Percentiles rank a stretch among this genome's conserved stretches.
Evolutionary conservation across 2,797 vertebrate genomes (phyloP).

Genomic region (Phoeniculus purpureus): DNA sequence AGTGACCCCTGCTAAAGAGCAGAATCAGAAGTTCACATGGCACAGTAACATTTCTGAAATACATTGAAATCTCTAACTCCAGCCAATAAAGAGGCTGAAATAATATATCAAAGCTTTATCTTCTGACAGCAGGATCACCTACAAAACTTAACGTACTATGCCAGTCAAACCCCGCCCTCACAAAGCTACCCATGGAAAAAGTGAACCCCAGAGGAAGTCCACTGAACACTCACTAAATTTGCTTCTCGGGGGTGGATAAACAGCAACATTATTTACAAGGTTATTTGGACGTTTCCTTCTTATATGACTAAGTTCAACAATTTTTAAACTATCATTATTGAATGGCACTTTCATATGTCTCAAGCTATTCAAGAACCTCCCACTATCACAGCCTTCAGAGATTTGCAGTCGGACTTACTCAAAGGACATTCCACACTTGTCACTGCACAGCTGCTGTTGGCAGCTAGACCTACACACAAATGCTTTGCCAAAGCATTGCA

Average conservation of each 20-base stretch:
- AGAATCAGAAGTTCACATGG: not conserved
- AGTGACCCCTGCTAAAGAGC: not conserved
- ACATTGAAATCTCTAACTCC: not conserved
- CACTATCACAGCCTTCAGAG: slow-evolving; percentile 8
- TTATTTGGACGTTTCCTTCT: slow-evolving; percentile 68
- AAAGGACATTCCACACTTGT: slow-evolving; percentile 64
- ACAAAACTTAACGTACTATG: not conserved
- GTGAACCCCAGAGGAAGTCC: slow-evolving; percentile 47
- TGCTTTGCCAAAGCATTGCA: not conserved
- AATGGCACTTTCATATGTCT: slow-evolving; percentile 67
- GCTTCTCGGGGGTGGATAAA: slow-evolving; percentile 69
- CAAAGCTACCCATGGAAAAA: not conserved
- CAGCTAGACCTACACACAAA: not conserved
- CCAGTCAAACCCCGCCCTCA: not conserved
- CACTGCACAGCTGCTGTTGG: slow-evolving; percentile 51
- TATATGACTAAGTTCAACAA: slow-evolving; percentile 73
- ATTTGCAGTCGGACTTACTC: slow-evolving; percentile 53
- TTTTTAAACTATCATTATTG: slow-evolving; percentile 42
- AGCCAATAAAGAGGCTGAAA: not conserved
- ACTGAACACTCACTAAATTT: slow-evolving; percentile 50
- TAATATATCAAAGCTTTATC: not conserved
- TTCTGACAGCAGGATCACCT: not conserved
- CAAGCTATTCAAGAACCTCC: slow-evolving; percentile 44
- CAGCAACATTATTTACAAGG: slow-evolving; percentile 49
- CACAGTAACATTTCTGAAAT: not conserved